Evolutionary conservation across 2,888 invertebrate species (phyloP).

Genomic region (Zootermopsis nevadensis): DNA sequence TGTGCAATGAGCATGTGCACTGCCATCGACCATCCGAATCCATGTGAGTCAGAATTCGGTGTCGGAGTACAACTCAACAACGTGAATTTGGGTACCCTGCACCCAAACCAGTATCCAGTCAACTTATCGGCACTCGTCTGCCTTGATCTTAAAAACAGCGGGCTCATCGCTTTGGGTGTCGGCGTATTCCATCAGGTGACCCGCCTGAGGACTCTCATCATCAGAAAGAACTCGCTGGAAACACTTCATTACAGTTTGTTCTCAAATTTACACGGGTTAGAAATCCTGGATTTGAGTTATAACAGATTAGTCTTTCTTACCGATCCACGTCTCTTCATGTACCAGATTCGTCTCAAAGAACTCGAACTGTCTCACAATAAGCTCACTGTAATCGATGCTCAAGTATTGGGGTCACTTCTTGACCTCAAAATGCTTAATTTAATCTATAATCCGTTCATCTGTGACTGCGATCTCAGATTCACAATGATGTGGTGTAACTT

Average conservation of each 20-base stretch:
- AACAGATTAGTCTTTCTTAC: not conserved
- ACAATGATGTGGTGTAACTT: not conserved
- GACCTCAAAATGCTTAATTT: not conserved
- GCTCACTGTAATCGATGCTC: not conserved
- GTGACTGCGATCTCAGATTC: not conserved
- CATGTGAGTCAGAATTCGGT: not conserved
- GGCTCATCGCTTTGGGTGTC: not conserved
- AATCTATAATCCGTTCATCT: not conserved
- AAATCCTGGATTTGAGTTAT: not conserved
- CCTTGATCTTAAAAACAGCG: not conserved
- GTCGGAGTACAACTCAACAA: not conserved
- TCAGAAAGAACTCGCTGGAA: not conserved
- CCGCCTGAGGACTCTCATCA: not conserved
- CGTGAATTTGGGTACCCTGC: not conserved
- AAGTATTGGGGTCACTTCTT: not conserved
- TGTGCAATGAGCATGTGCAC: too few relatives aligned
- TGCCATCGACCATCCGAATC: not conserved
- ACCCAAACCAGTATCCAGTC: not conserved
- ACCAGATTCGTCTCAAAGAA: not conserved
- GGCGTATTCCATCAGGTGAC: not conserved
- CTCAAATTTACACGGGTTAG: not conserved
- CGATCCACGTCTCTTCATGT: not conserved
- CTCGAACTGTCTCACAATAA: not conserved
- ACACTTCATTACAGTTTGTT: not conserved
- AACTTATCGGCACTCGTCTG: not conserved